Evolutionary conservation across 2,113 vertebrate species (phyloP).

Genomic region (Puffinus mauretanicus): DNA sequence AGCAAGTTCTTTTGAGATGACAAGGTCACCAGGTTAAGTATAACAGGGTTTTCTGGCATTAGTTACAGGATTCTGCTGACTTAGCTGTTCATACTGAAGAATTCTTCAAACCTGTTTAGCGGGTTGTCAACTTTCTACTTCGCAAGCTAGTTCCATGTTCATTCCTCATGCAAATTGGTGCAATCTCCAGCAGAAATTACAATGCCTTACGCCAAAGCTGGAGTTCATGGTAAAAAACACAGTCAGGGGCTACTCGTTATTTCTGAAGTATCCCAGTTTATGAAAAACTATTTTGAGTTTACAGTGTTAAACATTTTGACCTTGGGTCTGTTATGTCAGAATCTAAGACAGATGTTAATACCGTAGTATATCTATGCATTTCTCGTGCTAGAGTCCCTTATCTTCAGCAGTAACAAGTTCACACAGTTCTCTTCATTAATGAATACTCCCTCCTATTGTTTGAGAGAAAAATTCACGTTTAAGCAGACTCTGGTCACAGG

Average conservation of each 20-base stretch:
- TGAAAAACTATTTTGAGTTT: not conserved
- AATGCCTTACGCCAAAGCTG: not conserved
- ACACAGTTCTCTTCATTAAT: not conserved
- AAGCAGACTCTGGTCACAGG: not conserved
- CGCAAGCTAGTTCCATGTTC: fast-evolving
- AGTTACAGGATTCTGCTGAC: not conserved
- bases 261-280: not conserved
- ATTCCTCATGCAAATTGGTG: not conserved
- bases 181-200: not conserved
- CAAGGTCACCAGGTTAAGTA: not conserved
- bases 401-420: not conserved
- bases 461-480: not conserved
- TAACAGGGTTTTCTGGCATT: not conserved
- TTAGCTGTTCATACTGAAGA: not conserved
- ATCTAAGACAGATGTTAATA: not conserved
- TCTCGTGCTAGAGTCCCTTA: not conserved
- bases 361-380: not conserved
- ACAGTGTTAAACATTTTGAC: not conserved
- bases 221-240: not conserved
- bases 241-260: not conserved
- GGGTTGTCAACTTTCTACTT: not conserved
- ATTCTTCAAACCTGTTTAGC: not conserved
- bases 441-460: not conserved
- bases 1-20: not conserved
- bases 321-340: not conserved